phyloP scores from a whole-genome alignment of 2,797 vertebrate genomes.

The Pangasius larnaudii region DNA sequence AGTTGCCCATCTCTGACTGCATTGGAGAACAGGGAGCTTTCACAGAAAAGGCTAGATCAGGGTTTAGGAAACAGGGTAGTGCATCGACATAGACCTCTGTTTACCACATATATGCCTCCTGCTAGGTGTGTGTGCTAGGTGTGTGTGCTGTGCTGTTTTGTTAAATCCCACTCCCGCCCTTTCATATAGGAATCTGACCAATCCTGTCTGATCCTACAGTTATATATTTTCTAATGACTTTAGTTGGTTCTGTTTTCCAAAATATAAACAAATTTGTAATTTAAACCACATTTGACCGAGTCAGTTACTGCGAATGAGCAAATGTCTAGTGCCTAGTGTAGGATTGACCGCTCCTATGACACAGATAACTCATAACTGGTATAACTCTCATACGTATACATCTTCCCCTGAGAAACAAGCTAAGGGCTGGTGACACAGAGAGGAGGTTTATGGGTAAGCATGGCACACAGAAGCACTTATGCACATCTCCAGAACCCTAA shows the following conservation, averaged over 20 bases:
- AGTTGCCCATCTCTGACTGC: constrained; percentile 74
- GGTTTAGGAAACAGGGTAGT: background rate
- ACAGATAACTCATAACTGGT: background rate
- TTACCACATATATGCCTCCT: background rate
- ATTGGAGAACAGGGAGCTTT: constrained; percentile 76
- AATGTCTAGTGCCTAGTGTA: background rate
- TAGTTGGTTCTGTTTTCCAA: background rate
- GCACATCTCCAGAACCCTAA: background rate
- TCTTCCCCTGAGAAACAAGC: background rate
- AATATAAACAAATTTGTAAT: background rate
- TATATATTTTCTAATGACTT: background rate
- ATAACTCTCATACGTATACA: background rate
- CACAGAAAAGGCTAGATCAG: constrained; percentile 59
- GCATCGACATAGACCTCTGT: background rate
- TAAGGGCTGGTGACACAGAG: background rate
- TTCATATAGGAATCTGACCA: background rate
- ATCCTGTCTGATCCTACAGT: background rate
- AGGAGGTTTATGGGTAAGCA: background rate
- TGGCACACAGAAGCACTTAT: background rate
- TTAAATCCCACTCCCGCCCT: background rate
- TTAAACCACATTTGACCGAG: background rate
- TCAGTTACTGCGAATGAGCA: background rate
- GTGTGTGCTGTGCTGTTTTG: background rate
- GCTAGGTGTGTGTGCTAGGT: background rate
- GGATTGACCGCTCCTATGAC: background rate